phyloP scores from a whole-genome alignment of 2,797 vertebrate genomes.

The Alosa sapidissima region DNA sequence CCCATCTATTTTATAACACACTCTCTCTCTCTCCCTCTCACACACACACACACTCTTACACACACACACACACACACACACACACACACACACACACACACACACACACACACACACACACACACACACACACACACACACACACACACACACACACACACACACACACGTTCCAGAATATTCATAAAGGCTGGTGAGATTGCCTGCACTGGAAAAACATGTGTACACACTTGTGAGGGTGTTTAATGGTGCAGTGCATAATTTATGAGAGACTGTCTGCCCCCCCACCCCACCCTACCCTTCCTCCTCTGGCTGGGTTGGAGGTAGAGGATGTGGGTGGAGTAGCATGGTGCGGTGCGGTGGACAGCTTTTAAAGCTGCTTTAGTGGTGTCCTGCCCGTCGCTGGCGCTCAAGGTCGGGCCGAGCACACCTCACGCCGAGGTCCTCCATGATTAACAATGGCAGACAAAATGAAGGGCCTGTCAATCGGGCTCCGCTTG shows the following conservation, averaged over 20 bases:
- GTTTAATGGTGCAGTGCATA: conserved; percentile 31
- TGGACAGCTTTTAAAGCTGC: conserved; percentile 52
- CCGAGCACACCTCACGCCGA: conserved; percentile 52
- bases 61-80: neutral
- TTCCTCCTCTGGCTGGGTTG: conserved; percentile 23
- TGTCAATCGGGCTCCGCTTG: conserved; percentile 71
- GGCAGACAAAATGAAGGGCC: conserved; percentile 68
- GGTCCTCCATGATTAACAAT: conserved; percentile 68
- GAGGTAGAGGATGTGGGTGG: neutral
- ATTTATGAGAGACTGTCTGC: conserved; percentile 36
- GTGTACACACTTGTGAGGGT: conserved; percentile 9
- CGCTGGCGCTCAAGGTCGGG: conserved; percentile 68
- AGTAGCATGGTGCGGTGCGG: neutral
- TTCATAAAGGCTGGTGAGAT: neutral
- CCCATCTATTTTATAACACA: neutral
- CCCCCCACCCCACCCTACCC: neutral
- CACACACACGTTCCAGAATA: neutral
- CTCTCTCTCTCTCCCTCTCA: neutral
- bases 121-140: conserved; percentile 18
- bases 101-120: conserved; percentile 11
- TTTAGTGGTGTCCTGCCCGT: conserved; percentile 52
- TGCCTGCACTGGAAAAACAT: conserved; percentile 6
- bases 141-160: neutral
- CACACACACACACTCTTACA: neutral
- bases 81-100: neutral